Evolutionary conservation across 1,140 invertebrate species (phyloP), one percentile per base, ranked within the genome.

Genomic region (Leptoteleia sp.): DNA sequence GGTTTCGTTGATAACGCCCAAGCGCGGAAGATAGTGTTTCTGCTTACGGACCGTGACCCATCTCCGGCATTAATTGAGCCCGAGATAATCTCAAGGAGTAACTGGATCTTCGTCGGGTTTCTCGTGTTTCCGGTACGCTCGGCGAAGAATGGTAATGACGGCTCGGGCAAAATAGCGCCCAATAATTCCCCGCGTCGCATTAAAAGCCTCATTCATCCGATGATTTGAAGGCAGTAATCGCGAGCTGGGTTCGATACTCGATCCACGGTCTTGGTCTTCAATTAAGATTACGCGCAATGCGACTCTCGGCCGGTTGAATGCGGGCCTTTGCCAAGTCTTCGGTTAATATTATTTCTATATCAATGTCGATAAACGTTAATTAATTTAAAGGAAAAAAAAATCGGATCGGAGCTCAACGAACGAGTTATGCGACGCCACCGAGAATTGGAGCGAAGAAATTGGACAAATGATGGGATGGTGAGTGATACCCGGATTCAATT

Each of bases 11-110:
- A 61, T 61, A 62, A 55, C 17, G 6, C 17, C n/a, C 9, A 1
- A 54, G 17, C n/a, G 6, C 35, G 22, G 35, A 50, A 43, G 64
- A 77, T 68, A 68, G 43, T 61, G 55, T 62, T 72, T 62, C 54
- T 78, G 76, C 61, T 68, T 48, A 68, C 61, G 31, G 35, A 78
- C 65, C 75, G 67, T 79, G 59, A 79, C 70, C 57, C 47, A 75
- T 79, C 68, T 75, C 27, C 45, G 17, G 38, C 42, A 52, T 75
- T 75, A 75, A 79, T 75, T 75, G 57, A 73, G 48, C 19, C 17
- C 9, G 38, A 73, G 76, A 79, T 73, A 70, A 64, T 61, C 62
- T 68, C 9, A 42, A 57, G 61, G 50, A 68, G 70, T 79, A 79
- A 79, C 76, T 70, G 57, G 70, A 73, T 73, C 68, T 70, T 17